Conservation (phyloP, 2,797 vertebrate species). For the Chelidonichthys spinosus region DNA sequence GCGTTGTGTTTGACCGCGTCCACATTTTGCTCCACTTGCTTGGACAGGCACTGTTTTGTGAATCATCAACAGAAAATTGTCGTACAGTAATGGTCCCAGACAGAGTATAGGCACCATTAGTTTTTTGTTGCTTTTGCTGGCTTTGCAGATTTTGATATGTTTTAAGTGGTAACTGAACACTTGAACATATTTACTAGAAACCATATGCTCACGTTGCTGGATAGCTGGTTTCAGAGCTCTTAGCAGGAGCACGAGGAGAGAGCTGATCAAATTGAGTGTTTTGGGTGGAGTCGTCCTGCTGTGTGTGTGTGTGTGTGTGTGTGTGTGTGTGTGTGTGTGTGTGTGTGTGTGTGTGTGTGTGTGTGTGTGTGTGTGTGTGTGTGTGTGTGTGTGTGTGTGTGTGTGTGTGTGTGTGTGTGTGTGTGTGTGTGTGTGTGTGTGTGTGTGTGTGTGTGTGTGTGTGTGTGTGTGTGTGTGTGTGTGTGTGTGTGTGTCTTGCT, state of each 20-base stretch:
- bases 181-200: conserved; percentile 11
- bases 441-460: too few relatives aligned
- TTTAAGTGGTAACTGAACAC: background rate
- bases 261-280: conserved; percentile 6
- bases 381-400: too few relatives aligned
- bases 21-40: background rate
- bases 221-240: background rate
- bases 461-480: too few relatives aligned
- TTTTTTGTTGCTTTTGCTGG: background rate
- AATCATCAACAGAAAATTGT: conserved; percentile 5
- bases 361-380: conserved; percentile 12
- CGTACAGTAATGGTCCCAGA: background rate
- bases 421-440: too few relatives aligned
- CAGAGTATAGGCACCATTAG: background rate
- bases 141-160: conserved; percentile 16
- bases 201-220: background rate
- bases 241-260: background rate
- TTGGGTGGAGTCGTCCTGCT: conserved; percentile 21
- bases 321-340: conserved; percentile 20
- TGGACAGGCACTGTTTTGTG: conserved; percentile 1
- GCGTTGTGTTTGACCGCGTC: background rate
- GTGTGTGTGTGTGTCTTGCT: conserved; percentile 44
- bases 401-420: too few relatives aligned
- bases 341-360: conserved; percentile 12
- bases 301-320: conserved; percentile 23